phyloP scores from a whole-genome alignment of 2,797 vertebrate species.

The Phaenicophaeus curvirostris region DNA sequence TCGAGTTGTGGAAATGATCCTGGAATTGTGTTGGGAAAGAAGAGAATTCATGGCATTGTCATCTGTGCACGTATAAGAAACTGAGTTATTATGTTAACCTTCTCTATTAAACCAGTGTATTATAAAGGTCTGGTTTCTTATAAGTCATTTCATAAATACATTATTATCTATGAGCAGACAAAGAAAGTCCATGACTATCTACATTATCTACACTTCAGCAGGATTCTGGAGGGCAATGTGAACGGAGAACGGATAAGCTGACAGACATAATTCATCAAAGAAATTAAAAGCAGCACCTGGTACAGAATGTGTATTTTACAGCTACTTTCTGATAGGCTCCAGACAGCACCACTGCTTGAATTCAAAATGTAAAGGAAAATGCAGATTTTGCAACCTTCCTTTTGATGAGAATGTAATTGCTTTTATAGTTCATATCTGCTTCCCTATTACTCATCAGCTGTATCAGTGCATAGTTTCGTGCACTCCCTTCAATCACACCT shows the following conservation, averaged over 20 bases:
- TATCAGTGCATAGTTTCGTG: not conserved
- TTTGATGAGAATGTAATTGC: not conserved
- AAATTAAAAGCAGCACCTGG: not conserved
- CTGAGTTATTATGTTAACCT: not conserved
- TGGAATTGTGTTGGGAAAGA: not conserved
- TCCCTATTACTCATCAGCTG: not conserved
- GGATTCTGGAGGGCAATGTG: not conserved
- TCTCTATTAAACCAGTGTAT: not conserved
- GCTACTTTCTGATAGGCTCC: not conserved
- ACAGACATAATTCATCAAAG: not conserved
- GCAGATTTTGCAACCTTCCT: not conserved
- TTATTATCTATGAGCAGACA: not conserved
- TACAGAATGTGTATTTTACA: not conserved
- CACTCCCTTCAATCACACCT: not conserved
- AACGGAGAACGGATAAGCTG: not conserved
- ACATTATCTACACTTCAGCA: not conserved
- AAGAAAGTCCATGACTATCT: not conserved
- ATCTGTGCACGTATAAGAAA: not conserved
- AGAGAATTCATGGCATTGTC: not conserved
- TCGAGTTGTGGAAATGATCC: slow-evolving; percentile 5
- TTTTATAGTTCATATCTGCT: not conserved
- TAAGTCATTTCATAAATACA: not conserved
- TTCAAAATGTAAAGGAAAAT: not conserved
- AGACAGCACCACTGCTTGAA: not conserved
- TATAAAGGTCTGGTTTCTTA: not conserved